Evolutionary conservation across 2,888 invertebrate genomes (phyloP).

Genomic region (Dryocosmus kuriphilus): DNA sequence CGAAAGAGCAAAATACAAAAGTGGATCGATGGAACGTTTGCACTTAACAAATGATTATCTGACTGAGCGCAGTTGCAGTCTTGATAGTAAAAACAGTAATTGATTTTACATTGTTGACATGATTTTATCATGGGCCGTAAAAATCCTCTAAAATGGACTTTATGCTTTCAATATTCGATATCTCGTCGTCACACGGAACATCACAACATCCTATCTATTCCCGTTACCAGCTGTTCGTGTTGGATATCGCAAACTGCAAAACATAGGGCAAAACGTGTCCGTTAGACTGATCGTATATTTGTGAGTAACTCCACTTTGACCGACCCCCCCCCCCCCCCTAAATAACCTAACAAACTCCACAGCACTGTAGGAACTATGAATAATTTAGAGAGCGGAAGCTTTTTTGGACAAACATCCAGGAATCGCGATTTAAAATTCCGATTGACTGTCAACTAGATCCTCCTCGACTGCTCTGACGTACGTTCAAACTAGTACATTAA

Average conservation of each 20-base stretch:
- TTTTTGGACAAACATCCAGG: slow-evolving; percentile 67
- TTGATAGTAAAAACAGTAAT: slow-evolving; percentile 8
- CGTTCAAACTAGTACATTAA: slow-evolving; percentile 9
- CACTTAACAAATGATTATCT: background rate
- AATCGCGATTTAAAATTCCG: slow-evolving; percentile 71
- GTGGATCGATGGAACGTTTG: background rate
- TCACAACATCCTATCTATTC: slow-evolving; percentile 9
- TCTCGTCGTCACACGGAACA: slow-evolving; percentile 1
- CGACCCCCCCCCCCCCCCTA: background rate
- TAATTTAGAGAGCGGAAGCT: slow-evolving; percentile 71
- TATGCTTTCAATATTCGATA: slow-evolving; percentile 19
- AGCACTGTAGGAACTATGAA: slow-evolving; percentile 63
- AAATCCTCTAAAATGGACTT: background rate
- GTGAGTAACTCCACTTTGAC: slow-evolving; percentile 43
- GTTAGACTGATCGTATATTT: slow-evolving; percentile 46
- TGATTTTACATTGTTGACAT: slow-evolving; percentile 27
- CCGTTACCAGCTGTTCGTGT: background rate
- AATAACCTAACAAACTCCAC: slow-evolving; percentile 2
- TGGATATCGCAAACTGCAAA: slow-evolving; percentile 45
- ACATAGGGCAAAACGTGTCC: slow-evolving; percentile 50
- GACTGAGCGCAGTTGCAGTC: background rate
- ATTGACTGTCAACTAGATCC: slow-evolving; percentile 60
- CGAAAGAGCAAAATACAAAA: background rate
- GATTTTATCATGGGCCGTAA: background rate
- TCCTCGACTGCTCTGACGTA: slow-evolving; percentile 15